Base-by-base conservation (phyloP, 1,140 invertebrate species). In the Lutraria rhynchaena region DNA sequence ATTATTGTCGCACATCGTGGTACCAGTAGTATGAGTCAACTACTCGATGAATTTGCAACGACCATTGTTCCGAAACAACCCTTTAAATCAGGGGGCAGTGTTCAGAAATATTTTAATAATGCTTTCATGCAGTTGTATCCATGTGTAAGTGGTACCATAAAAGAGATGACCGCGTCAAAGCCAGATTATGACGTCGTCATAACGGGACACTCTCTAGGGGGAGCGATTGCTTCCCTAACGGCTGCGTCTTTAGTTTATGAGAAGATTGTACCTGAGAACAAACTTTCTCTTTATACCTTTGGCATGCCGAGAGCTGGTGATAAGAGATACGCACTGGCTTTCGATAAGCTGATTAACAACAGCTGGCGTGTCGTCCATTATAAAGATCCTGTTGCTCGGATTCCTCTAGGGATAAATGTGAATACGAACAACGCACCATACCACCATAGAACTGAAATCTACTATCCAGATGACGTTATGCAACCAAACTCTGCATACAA, bases 321-420 rank as follows among this genome's bases (percentile, higher is more conserved):
- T 49, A 73, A 73, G 33, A 19, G 24, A 3, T 73, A 29, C 22
- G 70, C 70, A 3, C 24, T 46, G 0, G 33, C n/a, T 44, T 29
- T 53, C 44, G 70, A 58, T n/a, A 27, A 19, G 35, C n/a, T 73
- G 13, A 35, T 73, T 17, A 58, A 35, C 19, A 58, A 73, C 35
- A 73, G 70, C 53, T 73, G 51, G 51, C 35, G 70, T 37, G 70
- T 73, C 9, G 70, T 73, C 35, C 70, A 73, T n/a, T 17, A 58
- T 24, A 73, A 37, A 19, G 70, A 73, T 22, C 29, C 44, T 57
- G 70, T 73, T 1, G 29, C n/a, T 41, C 70, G 58, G n/a, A 2
- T 73, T 13, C 70, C 70, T 1, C n/a, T 33, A 1, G 55, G 55
- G 15, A 57, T 51, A 41, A n/a, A 27, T 5, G 4, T 53, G 0